Base-by-base conservation (phyloP, 2,113 vertebrate species). In the Tetrax tetrax region DNA sequence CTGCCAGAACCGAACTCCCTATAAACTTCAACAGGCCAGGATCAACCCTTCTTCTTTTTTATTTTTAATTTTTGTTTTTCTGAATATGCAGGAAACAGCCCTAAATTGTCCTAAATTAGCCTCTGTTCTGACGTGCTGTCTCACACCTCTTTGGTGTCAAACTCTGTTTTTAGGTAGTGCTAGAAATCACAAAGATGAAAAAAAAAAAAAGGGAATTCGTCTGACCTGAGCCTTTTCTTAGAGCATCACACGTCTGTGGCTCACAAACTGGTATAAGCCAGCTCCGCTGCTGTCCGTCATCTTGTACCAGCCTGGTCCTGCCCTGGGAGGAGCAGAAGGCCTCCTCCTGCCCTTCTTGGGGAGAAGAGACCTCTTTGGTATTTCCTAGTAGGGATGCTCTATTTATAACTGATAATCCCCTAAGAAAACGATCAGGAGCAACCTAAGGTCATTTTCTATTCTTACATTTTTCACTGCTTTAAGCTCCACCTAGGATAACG, bases 221-320 rank as follows among this genome's bases (percentile, higher is more conserved):
- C 90, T 96, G 94, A 97, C 90, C 81, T 66, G 70, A 60, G 54
- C 78, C 95, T 96, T 94, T 94, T 95, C 87, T 94, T 94, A 87
- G 78, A 94, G n/a, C 74, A 72, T 95, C 94, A 95, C 81, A 61
- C 7, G 17, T 16, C 2, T 12, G 11, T 89, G 83, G 83, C 69
- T 87, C 87, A 76, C 71, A 19, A 24, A 28, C 71, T 88, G 79
- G 47, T 61, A 20, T 35, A 79, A 91, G 23, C 41, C 75, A 70
- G 59, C 28, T 80, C n/a, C 68, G 66, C 14, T 6, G 2, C 41
- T 53, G 63, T 65, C 90, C 78, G 47, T 63, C 75, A 43, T 19
- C 48, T 45, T 37, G 43, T 28, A 28, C 84, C 87, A 91, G 59
- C 59, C 66, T 90, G 50, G 63, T 85, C 22, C 82, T 95, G 79